Evolutionary conservation across 2,113 vertebrate species (phyloP).

Genomic region (Guaruba guarouba): DNA sequence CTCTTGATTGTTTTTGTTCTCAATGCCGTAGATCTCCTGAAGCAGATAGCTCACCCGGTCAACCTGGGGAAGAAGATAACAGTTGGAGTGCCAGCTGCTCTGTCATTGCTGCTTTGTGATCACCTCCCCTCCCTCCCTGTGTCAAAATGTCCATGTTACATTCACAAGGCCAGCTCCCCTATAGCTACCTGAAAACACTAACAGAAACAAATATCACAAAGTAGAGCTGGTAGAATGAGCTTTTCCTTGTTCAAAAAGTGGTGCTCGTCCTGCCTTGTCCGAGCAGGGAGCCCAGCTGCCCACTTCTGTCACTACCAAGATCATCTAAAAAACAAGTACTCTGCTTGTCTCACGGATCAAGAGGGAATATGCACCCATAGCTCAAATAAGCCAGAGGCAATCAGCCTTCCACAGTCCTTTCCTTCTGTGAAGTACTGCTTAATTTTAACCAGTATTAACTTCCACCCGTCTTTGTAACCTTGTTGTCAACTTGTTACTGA

Average conservation of each 20-base stretch:
- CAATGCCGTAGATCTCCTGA: constrained; percentile 98
- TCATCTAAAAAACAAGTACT: not conserved
- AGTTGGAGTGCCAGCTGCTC: not conserved
- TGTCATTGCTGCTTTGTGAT: not conserved
- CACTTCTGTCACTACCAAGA: not conserved
- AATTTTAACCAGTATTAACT: not conserved
- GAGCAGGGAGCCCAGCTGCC: not conserved
- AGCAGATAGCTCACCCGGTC: constrained; percentile 97
- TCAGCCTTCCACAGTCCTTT: not conserved
- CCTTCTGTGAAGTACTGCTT: not conserved
- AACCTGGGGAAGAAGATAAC: constrained; percentile 76
- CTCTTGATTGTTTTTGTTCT: constrained; percentile 99
- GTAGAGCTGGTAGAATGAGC: not conserved
- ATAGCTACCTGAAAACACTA: accelerated
- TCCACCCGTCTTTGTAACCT: not conserved
- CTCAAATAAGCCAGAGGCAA: not conserved
- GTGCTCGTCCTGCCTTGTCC: not conserved
- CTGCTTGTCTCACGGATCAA: not conserved
- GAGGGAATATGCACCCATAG: not conserved
- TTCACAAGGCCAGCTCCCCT: not conserved
- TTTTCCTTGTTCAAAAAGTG: not conserved
- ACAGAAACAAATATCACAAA: not conserved
- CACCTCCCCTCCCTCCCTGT: not conserved
- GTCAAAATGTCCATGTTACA: not conserved
- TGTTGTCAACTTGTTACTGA: not conserved